Evolutionary conservation across 2,888 invertebrate species (phyloP).

Genomic region (Stratiomys singularior): DNA sequence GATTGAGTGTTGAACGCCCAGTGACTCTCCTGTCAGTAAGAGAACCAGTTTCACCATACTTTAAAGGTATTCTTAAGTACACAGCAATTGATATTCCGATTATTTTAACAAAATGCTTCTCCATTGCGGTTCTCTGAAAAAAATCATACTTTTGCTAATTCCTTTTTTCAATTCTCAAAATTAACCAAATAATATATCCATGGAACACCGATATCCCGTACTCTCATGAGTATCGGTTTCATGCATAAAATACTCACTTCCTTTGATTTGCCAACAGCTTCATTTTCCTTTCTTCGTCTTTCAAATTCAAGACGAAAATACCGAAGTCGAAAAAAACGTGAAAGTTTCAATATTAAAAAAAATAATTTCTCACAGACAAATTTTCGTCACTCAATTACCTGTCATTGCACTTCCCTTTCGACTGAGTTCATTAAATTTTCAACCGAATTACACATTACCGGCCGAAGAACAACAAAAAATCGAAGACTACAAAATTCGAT

Average conservation of each 20-base stretch:
- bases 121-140: too few species aligned
- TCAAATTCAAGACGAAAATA: neutral
- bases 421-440: conserved; percentile 48
- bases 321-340: neutral
- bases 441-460: neutral
- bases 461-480: neutral
- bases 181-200: too few species aligned
- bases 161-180: too few species aligned
- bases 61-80: too few species aligned
- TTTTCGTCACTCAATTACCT: conserved; percentile 52
- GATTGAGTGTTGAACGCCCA: too few species aligned
- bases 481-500: too few species aligned
- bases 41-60: too few species aligned
- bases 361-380: conserved; percentile 44
- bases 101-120: too few species aligned
- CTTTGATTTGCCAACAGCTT: neutral
- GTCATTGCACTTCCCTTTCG: conserved; percentile 50
- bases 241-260: conserved; percentile 28
- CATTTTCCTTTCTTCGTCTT: neutral
- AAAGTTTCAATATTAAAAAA: neutral
- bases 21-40: too few species aligned
- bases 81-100: too few species aligned
- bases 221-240: neutral
- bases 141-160: too few species aligned
- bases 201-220: neutral